Base-by-base conservation (phyloP, 1,140 invertebrate species). In the Micrasema minimum region DNA sequence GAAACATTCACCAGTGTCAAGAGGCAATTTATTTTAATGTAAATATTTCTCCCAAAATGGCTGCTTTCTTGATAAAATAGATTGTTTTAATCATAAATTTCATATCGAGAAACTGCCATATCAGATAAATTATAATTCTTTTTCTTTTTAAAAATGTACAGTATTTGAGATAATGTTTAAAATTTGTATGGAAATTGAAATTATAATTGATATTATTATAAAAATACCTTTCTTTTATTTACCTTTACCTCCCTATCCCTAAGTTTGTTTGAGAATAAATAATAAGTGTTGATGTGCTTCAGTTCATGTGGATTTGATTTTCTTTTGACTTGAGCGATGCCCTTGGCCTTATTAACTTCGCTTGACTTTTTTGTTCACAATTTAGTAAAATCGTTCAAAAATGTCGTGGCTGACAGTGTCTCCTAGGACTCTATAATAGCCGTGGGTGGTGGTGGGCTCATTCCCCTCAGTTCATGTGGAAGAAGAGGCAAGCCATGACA, bases 91-190 rank as follows among this genome's bases (percentile, higher is more conserved):
- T 78, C 77, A 79, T 78, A 74, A 76, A 74, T 76, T 81, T 82
- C 85, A 87, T 87, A 87, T 87, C 85, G 85, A 82, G 84, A 86
- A 86, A 83, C 73, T 87, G 86, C 85, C 87, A 87, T 87, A 87
- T 87, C 86, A 87, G 83, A 79, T 72, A 76, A 81, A 80, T 79
- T 83, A 85, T 64, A 46, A 59, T 79, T 78, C 82, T 82, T 85
- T 80, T 82, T 80, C 81, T 78, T 69, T 80, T 83, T 80, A 78
- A 81, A 82, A 84, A 87, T 88, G 87, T 88, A 88, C 87, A 88
- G 86, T 87, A 88, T 88, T 88, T 88, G 86, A 87, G 87, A 87
- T 74, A 64, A 87, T 87, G 86, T 87, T 87, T 87, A 87, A 87
- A 87, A 87, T 87, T 87, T 87, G 86, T 87, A 87, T 87, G 85